Conservation (phyloP, 2,113 vertebrate genomes). For the Ceyx melanurus region DNA sequence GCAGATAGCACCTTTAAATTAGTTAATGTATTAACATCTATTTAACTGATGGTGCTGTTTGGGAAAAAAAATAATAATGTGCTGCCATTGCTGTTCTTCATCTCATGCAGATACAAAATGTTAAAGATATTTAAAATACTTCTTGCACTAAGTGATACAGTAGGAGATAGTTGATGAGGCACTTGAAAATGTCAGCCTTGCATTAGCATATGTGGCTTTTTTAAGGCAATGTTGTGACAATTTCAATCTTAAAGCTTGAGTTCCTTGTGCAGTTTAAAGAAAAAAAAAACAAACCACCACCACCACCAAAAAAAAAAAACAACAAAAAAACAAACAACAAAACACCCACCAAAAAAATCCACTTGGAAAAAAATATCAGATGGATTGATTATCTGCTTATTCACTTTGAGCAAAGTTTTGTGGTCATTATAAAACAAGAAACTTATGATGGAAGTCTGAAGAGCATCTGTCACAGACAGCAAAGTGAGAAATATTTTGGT, state of each 20-base stretch:
- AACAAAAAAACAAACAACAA: no score
- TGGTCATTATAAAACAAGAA: background rate
- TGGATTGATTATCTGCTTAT: background rate
- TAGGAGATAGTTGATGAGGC: background rate
- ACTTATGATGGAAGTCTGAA: background rate
- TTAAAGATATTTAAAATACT: background rate
- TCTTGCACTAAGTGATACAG: background rate
- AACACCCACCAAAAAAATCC: no score
- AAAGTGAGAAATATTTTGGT: background rate
- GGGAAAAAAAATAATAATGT: background rate
- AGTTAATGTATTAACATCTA: background rate
- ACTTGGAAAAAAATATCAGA: background rate
- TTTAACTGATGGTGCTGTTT: background rate
- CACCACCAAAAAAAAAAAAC: no score
- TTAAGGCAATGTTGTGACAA: background rate
- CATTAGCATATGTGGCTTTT: background rate
- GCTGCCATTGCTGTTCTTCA: background rate
- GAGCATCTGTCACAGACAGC: background rate
- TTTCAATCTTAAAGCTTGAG: background rate
- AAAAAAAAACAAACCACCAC: background rate
- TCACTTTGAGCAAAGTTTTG: background rate
- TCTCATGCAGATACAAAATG: background rate
- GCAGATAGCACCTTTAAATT: background rate
- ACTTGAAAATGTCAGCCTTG: background rate
- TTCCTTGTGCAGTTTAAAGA: background rate